phyloP scores from a whole-genome alignment of 2,888 invertebrate species.

The Scaptomyza caliginosa region DNA sequence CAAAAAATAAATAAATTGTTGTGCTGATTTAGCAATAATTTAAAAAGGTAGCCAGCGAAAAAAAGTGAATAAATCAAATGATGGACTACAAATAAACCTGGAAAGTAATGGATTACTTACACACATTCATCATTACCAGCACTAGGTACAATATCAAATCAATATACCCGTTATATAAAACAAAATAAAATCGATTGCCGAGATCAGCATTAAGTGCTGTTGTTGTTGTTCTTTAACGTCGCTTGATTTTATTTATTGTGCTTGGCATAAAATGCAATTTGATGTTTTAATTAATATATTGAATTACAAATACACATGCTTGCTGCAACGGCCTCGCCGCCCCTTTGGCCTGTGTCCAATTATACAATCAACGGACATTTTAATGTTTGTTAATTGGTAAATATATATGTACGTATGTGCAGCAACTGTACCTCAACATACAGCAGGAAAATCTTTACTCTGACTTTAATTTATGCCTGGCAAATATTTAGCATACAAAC shows the following conservation, averaged over 20 bases:
- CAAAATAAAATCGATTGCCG: conserved; percentile 59
- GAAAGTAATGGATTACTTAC: too few species aligned
- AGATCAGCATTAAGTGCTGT: conserved; percentile 65
- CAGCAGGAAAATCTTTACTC: conserved; percentile 5
- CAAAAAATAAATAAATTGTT: conserved; percentile 44
- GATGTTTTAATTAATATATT: conserved; percentile 78
- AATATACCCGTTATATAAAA: conserved; percentile 31
- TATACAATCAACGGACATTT: conserved; percentile 65
- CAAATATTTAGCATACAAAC: conserved; percentile 74
- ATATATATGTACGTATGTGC: conserved; percentile 10
- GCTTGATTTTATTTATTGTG: conserved; percentile 71
- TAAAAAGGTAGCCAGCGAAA: conserved; percentile 28
- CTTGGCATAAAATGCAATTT: conserved; percentile 63
- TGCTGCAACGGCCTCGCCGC: conserved; percentile 19
- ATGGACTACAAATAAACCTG: conserved; percentile 16
- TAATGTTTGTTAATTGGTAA: conserved; percentile 36
- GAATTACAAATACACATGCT: conserved; percentile 56
- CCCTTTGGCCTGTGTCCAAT: conserved; percentile 38
- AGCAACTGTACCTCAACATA: conserved; percentile 47
- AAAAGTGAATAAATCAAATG: conserved; percentile 9
- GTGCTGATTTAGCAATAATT: conserved; percentile 66
- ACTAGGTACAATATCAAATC: background rate
- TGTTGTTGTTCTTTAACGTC: conserved; percentile 27
- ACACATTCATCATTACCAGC: too few species aligned
- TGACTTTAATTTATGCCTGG: conserved; percentile 66